These are phyloP conservation scores for Drosophila aldrichi DNA, from an alignment of 2,888 invertebrate species.

Conservation along the genomic window DNA sequence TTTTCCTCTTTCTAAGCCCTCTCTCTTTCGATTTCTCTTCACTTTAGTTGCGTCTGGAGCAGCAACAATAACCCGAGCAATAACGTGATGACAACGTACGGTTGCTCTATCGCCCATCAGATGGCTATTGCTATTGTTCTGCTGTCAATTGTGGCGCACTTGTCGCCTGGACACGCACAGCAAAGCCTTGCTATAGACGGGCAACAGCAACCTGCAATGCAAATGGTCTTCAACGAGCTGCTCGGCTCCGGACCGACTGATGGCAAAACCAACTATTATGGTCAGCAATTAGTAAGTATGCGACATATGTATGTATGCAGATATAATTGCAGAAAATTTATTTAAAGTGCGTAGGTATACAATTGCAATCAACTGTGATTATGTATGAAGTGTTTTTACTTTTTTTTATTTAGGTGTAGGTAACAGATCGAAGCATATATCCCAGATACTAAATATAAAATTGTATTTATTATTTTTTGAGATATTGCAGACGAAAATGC, in stretches of 20 bases:
- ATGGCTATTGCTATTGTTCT: slow-evolving; percentile 66
- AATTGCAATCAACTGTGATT: neutral
- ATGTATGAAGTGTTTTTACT: neutral
- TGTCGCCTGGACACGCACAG: slow-evolving; percentile 62
- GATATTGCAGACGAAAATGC: too few relatives aligned
- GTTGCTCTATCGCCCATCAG: slow-evolving; percentile 58
- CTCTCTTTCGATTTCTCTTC: neutral
- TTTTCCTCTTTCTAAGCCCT: neutral
- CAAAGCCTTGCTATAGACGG: slow-evolving; percentile 9
- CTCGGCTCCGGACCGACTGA: slow-evolving; percentile 41
- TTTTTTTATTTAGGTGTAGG: neutral
- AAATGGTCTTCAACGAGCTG: slow-evolving; percentile 67
- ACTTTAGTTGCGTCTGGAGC: slow-evolving; percentile 28
- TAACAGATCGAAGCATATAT: neutral
- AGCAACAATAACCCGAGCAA: slow-evolving; percentile 25
- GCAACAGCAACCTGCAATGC: slow-evolving; percentile 31
- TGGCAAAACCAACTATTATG: slow-evolving; percentile 61
- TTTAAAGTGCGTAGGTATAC: neutral
- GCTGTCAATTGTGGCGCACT: slow-evolving; percentile 62
- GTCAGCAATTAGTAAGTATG: slow-evolving; percentile 58
- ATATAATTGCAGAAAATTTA: neutral
- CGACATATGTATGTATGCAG: too few relatives aligned
- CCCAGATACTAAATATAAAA: neutral
- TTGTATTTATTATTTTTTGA: too few relatives aligned
- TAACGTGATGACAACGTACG: slow-evolving; percentile 59